Evolutionary conservation across 2,797 vertebrate genomes (phyloP), one percentile per base, ranked within the genome.

Genomic region (Xiphorhynchus erythropygius): DNA sequence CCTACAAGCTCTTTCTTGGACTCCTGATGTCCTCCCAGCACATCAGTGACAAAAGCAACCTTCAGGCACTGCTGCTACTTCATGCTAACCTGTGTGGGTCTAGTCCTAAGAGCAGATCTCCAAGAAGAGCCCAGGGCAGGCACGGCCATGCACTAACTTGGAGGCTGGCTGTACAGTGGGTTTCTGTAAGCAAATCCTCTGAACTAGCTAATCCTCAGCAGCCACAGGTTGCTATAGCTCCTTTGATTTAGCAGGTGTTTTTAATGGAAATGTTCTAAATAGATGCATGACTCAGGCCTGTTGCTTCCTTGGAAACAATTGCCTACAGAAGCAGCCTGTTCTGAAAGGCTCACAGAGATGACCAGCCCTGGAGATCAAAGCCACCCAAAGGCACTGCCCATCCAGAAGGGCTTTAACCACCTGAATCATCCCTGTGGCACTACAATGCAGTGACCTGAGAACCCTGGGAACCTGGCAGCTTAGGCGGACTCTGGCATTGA

Each of bases 241-340:
- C 94, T 94, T 95, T 93, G 92, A 95, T 97, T 97, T 96, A 94
- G 92, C 91, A 88, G 80, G 94, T 95, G 91, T 96, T 96, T 97
- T 93, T 94, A 95, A 96, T 94, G 95, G 95, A 96, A 95, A 93
- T 94, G 93, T 97, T 96, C 94, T 93, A 95, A 96, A 95, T 92
- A 95, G 93, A 94, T 70, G 76, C 84, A 65, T 97, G 95, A 96
- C 89, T 97, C 95, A 95, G 83, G 89, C 89, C 67, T 73, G 63
- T 95, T 95, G 89, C 95, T 94, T 95, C 94, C 96, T 95, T 96
- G 95, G 96, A 96, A 96, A 97, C 94, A 94, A 94, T 90, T 93
- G 85, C 95, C 93, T 88, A 52, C 85, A 93, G 93, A 90, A 94
- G 67, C 91, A 97, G 89, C 37, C 24, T 88, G 70, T 84, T 96